Evolutionary conservation across 2,888 invertebrate species (phyloP).

Genomic region (Pristionchus maxplancki): DNA sequence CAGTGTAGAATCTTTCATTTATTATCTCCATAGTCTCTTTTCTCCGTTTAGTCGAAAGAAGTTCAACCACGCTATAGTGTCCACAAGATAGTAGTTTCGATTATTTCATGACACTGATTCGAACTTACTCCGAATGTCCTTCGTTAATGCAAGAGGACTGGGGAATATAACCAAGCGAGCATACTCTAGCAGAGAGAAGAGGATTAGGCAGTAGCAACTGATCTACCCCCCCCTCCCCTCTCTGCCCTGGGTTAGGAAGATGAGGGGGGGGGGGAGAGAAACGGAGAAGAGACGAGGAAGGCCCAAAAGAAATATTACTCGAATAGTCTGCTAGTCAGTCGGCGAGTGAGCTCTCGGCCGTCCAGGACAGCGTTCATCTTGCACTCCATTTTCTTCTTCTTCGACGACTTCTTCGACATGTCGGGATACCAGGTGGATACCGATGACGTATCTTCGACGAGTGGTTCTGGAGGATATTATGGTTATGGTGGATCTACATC

Average conservation of each 20-base stretch:
- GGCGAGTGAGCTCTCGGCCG: too few species aligned
- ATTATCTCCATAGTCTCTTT: too few species aligned
- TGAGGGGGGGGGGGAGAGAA: neutral
- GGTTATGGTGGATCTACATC: conserved; percentile 37
- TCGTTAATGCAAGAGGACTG: too few species aligned
- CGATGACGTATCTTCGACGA: conserved; percentile 8
- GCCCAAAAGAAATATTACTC: neutral
- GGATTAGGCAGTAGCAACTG: neutral
- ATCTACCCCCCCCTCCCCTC: conserved; percentile 4
- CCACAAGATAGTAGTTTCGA: neutral
- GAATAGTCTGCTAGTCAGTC: too few species aligned
- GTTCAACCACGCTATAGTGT: too few species aligned
- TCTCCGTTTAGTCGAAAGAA: too few species aligned
- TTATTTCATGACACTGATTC: neutral
- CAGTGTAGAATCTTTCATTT: too few species aligned
- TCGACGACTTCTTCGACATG: neutral
- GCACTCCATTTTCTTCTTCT: too few species aligned
- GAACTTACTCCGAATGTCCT: too few species aligned
- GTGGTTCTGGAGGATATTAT: conserved; percentile 4
- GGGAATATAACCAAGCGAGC: neutral
- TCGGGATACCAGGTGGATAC: conserved; percentile 46
- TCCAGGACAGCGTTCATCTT: too few species aligned
- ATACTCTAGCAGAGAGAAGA: neutral
- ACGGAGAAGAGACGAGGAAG: neutral
- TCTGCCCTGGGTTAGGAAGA: neutral